These are phyloP conservation scores for Clostera curtula DNA, from an alignment of 2,888 invertebrate species.

Conservation along the genomic window DNA sequence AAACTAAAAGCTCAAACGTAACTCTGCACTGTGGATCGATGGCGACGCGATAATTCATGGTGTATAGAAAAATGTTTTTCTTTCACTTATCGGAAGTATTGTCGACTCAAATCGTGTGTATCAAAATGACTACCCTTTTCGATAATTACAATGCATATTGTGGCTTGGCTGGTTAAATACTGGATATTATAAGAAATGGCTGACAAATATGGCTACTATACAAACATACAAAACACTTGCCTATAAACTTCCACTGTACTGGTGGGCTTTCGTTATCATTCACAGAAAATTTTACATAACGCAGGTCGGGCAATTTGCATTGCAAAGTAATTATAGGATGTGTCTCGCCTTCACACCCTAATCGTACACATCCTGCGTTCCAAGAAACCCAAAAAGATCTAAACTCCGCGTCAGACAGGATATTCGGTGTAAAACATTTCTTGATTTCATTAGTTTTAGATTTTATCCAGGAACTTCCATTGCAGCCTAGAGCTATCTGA, in stretches of 20 bases:
- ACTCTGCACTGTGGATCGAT: no score
- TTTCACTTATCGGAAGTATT: no score
- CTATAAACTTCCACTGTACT: conserved; percentile 37
- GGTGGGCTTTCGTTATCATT: conserved; percentile 10
- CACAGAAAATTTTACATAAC: conserved; percentile 32
- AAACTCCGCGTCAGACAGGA: conserved; percentile 52
- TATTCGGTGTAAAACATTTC: conserved; percentile 47
- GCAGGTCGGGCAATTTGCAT: conserved; percentile 23
- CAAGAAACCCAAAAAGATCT: conserved; percentile 68
- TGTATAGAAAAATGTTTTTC: no score
- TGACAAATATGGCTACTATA: no score
- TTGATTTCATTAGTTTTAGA: conserved; percentile 8
- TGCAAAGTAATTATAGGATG: conserved; percentile 27
- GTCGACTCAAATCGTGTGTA: no score
- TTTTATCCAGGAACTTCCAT: conserved; percentile 29
- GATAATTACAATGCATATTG: no score
- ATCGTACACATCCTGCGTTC: conserved; percentile 49
- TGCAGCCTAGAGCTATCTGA: conserved; percentile 34
- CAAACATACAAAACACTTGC: conserved; percentile 26
- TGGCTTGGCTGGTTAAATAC: no score
- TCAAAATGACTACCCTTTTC: no score
- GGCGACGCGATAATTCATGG: no score
- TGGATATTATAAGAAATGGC: no score
- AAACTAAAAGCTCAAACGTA: no score
- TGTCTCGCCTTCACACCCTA: conserved; percentile 51